Conservation (phyloP, 2,113 vertebrate species). For the Accipiter cooperii region DNA sequence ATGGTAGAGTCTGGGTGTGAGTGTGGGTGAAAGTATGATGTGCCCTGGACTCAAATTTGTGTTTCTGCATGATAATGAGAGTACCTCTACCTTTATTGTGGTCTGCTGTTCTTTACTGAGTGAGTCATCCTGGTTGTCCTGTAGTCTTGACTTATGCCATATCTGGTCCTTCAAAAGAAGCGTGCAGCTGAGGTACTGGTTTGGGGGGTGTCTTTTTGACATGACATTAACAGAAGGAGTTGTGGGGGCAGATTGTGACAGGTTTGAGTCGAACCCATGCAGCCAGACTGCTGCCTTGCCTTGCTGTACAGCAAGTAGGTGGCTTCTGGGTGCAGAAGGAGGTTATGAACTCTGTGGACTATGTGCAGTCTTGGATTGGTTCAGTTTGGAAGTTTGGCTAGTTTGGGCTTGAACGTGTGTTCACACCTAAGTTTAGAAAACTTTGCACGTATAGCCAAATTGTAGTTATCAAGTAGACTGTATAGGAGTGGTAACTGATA, state of each 20-base stretch:
- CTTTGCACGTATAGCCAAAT: not conserved
- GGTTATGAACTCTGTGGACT: not conserved
- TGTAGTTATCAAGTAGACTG: not conserved
- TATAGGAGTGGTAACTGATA: not conserved
- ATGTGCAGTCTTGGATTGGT: not conserved
- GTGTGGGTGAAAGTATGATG: not conserved
- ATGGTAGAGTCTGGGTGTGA: not conserved
- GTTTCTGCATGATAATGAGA: not conserved
- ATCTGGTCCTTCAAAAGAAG: not conserved
- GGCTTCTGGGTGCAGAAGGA: not conserved
- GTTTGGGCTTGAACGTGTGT: not conserved
- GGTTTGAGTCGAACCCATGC: not conserved
- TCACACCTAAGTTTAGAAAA: not conserved
- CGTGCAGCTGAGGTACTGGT: not conserved
- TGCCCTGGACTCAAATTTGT: not conserved
- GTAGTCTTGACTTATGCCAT: not conserved
- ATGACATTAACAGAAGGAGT: not conserved
- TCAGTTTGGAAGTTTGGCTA: not conserved
- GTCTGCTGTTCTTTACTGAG: not conserved
- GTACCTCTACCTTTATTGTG: not conserved
- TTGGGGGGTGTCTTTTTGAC: not conserved
- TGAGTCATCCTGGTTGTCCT: not conserved
- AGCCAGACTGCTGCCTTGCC: not conserved
- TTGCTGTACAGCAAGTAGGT: not conserved
- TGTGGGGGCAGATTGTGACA: not conserved